Percentiles rank a stretch among this genome's conserved stretches.
These are phyloP conservation scores for Epinotia nisella DNA, from an alignment of 2,888 invertebrate genomes.

Conservation along the genomic window DNA sequence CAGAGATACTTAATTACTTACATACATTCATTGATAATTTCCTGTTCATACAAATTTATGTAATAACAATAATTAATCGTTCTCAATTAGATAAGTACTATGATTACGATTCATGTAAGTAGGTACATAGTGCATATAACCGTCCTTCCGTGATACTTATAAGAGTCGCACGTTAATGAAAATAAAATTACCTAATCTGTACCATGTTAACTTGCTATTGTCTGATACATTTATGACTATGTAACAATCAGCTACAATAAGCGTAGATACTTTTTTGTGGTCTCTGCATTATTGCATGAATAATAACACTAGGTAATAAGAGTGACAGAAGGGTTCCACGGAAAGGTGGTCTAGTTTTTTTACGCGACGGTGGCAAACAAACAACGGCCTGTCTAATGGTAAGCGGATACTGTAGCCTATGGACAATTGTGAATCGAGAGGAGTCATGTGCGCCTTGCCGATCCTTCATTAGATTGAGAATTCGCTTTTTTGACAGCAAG, in stretches of 20 bases:
- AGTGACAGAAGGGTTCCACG: neutral
- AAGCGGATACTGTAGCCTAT: too few relatives aligned
- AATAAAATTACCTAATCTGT: constrained; percentile 7
- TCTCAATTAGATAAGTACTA: neutral
- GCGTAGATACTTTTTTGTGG: neutral
- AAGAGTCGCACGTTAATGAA: neutral
- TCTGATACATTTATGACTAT: constrained; percentile 2
- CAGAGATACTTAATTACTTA: too few relatives aligned
- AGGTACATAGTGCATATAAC: constrained; percentile 18
- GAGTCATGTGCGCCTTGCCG: too few relatives aligned
- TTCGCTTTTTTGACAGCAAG: too few relatives aligned
- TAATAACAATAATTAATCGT: constrained; percentile 12
- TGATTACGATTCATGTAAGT: neutral
- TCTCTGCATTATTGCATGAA: neutral
- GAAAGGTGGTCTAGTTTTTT: neutral
- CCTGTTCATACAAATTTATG: neutral
- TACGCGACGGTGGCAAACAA: too few relatives aligned
- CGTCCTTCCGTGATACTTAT: constrained; percentile 9
- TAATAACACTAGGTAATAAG: neutral
- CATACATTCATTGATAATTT: neutral
- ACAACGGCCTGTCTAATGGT: too few relatives aligned
- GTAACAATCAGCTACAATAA: neutral
- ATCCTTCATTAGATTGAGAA: too few relatives aligned
- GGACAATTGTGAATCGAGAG: too few relatives aligned
- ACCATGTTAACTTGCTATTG: constrained; percentile 6